These are phyloP conservation scores for Octopus sinensis DNA, from an alignment of 1,140 invertebrate species.

Conservation along the genomic window DNA sequence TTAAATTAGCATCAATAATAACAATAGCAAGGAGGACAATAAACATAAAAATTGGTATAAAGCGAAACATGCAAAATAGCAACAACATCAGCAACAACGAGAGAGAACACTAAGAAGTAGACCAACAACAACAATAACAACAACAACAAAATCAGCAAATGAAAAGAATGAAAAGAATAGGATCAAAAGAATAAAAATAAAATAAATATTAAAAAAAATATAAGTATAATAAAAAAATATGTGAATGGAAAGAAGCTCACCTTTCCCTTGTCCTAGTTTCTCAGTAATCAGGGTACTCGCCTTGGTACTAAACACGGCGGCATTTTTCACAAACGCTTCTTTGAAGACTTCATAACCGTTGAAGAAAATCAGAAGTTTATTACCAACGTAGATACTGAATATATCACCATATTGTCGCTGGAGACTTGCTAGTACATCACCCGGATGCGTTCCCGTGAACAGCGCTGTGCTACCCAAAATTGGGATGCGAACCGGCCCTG, in stretches of 20 bases:
- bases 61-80: not conserved
- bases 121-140: no score
- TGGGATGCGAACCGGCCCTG: no score
- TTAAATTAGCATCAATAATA: constrained; percentile 18
- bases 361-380: constrained; percentile 25
- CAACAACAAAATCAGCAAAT: no score
- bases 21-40: constrained; percentile 21
- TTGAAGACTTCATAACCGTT: constrained; percentile 31
- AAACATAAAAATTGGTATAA: not conserved
- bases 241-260: not conserved
- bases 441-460: no score
- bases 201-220: no score
- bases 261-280: constrained; percentile 16
- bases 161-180: no score
- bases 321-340: constrained; percentile 31
- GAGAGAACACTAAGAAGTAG: not conserved
- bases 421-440: no score
- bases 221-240: no score
- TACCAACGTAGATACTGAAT: constrained; percentile 31
- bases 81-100: no score
- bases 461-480: no score
- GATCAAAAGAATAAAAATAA: no score
- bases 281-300: constrained; percentile 20
- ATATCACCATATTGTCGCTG: constrained; percentile 23
- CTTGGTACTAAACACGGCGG: constrained; percentile 27